Percentiles rank a stretch among this genome's conserved stretches.
phyloP scores from a whole-genome alignment of 2,113 vertebrate genomes.

The Coptodon bakossiorum region DNA sequence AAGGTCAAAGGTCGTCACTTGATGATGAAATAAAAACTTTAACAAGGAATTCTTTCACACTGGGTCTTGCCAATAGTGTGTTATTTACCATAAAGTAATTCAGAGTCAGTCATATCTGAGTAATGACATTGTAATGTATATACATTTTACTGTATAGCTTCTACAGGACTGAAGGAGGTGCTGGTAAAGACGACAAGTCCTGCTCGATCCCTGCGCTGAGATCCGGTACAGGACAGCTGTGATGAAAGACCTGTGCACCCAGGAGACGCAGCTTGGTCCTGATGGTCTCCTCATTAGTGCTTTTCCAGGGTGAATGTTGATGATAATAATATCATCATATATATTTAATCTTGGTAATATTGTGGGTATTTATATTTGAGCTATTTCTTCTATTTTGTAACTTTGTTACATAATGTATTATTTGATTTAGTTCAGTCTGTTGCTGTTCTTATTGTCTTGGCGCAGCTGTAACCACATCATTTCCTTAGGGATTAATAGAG shows the following conservation, averaged over 20 bases:
- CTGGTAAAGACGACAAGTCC: fast-evolving
- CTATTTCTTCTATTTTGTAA: not conserved
- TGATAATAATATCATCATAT: not conserved
- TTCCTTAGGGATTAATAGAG: not conserved
- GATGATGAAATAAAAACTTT: not conserved
- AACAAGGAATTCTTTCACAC: not conserved
- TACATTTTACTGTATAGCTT: not conserved
- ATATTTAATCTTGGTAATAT: not conserved
- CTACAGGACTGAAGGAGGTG: not conserved
- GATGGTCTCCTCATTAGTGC: not conserved
- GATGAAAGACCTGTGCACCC: not conserved
- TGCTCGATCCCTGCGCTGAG: not conserved
- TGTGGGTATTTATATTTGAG: not conserved
- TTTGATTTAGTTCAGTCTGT: not conserved
- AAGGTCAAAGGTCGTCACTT: not conserved
- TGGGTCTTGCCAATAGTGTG: not conserved
- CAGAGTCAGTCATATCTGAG: not conserved
- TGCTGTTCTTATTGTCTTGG: not conserved
- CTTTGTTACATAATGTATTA: not conserved
- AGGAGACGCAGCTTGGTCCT: not conserved
- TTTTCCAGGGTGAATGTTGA: not conserved
- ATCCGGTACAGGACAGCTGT: not conserved
- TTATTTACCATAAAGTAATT: not conserved
- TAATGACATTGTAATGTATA: not conserved
- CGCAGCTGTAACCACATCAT: not conserved